Base-by-base conservation (phyloP, 2,888 invertebrate species). In the Drosophila neotestacea region DNA sequence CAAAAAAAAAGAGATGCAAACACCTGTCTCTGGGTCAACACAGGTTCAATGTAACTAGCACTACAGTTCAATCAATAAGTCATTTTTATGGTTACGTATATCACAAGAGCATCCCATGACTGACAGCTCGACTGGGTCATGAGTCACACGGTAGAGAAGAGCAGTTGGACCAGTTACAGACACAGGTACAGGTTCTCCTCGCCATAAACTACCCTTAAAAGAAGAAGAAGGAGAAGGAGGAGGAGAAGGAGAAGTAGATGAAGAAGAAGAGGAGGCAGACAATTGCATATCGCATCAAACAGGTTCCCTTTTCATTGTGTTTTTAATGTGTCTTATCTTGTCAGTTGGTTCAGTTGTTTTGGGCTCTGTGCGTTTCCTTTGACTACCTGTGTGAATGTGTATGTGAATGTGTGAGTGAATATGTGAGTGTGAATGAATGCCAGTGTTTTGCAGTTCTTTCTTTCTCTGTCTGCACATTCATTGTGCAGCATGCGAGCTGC, bases 71-170 rank as follows among this genome's bases (percentile, higher is more conserved):
- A 70, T 66, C 70, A 47, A 64, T 67, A 58, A 62, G 46, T 56
- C 51, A 47, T 28, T 59, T 50, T 55, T 42, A 51, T 55, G 34
- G 41, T 47, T 61, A 41, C n/a, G 22, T 48, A 16, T 28, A 62
- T 32, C 62, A 34, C 59, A 38, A 34, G 67, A 68, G 48, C 59
- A 58, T 48, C 63, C 22, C 36, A 38, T 46, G 58, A 48, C 5
- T 47, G 58, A 16, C 42, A 41, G 52, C 6, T 47, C 27, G 70
- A 83, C 75, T 83, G 81, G 79, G 84, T 84, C 81, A 84, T 72
- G 76, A 73, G 70, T 72, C 79, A 73, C 41, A 32, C 22, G 10
- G 27, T 10, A 11, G 38, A 41, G 51, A 4, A 16, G 30, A 47
- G 32, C 22, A 51, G 13, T 5, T 36, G 9, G 10, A 36, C 11